Percentiles rank a stretch among this genome's conserved stretches.
Conservation (phyloP, 2,888 invertebrate species). For the Amphiduros pacificus region DNA sequence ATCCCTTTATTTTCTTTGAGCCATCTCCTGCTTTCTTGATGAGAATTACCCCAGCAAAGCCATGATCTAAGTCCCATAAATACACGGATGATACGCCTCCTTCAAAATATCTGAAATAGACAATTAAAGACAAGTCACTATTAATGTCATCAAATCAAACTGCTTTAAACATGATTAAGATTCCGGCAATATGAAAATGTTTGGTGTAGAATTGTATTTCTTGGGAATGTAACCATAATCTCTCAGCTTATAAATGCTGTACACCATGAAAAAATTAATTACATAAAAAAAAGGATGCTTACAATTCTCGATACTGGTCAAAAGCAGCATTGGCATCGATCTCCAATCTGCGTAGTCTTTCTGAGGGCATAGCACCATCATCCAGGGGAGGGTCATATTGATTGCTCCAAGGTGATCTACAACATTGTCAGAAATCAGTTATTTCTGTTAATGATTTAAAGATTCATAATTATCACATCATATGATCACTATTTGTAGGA, state of each 20-base stretch:
- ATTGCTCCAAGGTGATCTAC: constrained; percentile 99
- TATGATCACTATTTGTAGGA: too few relatives aligned
- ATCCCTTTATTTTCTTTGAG: constrained; percentile 96
- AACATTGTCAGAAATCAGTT: too few relatives aligned
- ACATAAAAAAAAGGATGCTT: constrained; percentile 25
- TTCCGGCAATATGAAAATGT: too few relatives aligned
- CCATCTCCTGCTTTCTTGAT: constrained; percentile 99
- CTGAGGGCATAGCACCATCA: constrained; percentile 98
- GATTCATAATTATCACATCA: too few relatives aligned
- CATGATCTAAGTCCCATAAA: constrained; percentile 95
- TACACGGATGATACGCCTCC: constrained; percentile 99
- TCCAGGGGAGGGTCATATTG: constrained; percentile 96
- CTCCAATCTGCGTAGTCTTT: constrained; percentile 90
- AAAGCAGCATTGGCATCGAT: constrained; percentile 98
- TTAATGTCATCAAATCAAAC: too few relatives aligned
- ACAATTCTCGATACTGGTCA: constrained; percentile 95
- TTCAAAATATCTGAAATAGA: constrained; percentile 81
- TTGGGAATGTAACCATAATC: too few relatives aligned
- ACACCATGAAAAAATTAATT: too few relatives aligned
- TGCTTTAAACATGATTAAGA: too few relatives aligned
- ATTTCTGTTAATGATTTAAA: too few relatives aligned
- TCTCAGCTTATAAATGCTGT: too few relatives aligned
- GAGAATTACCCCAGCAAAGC: constrained; percentile 93
- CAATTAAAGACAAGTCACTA: too few relatives aligned
- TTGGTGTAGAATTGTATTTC: too few relatives aligned